Percentiles rank a stretch among this genome's conserved stretches.
Evolutionary conservation across 1,140 invertebrate genomes (phyloP).

Genomic region (Caerostris darwini): DNA sequence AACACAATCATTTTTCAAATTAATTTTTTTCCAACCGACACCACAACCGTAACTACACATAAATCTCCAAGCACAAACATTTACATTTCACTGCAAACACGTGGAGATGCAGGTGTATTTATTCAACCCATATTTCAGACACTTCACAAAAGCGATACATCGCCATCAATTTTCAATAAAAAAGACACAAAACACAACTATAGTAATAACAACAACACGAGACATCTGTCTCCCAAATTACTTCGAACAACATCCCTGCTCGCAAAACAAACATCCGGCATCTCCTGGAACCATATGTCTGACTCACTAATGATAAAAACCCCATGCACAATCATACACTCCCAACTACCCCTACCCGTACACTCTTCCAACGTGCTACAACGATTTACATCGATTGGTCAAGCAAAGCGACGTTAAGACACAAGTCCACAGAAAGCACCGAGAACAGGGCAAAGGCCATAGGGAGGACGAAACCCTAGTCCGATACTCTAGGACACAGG

Average conservation of each 20-base stretch:
- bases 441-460: neutral
- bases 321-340: conserved; percentile 11
- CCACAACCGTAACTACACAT: too few species aligned
- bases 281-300: neutral
- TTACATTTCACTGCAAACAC: conserved; percentile 19
- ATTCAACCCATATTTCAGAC: neutral
- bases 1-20: too few species aligned
- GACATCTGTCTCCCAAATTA: neutral
- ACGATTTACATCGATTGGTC: conserved; percentile 68
- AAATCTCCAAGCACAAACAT: neutral
- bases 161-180: neutral
- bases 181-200: neutral
- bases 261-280: neutral
- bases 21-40: too few species aligned
- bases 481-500: neutral
- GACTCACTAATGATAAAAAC: conserved; percentile 12
- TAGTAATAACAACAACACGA: neutral
- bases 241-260: neutral
- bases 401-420: neutral
- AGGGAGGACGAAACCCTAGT: neutral
- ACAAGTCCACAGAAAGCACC: too few species aligned
- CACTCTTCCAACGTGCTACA: conserved; percentile 45
- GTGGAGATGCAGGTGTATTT: conserved; percentile 31
- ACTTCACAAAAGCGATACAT: neutral
- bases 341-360: conserved; percentile 41